Conservation (phyloP, 2,113 vertebrate genomes). For the Laticauda colubrina region DNA sequence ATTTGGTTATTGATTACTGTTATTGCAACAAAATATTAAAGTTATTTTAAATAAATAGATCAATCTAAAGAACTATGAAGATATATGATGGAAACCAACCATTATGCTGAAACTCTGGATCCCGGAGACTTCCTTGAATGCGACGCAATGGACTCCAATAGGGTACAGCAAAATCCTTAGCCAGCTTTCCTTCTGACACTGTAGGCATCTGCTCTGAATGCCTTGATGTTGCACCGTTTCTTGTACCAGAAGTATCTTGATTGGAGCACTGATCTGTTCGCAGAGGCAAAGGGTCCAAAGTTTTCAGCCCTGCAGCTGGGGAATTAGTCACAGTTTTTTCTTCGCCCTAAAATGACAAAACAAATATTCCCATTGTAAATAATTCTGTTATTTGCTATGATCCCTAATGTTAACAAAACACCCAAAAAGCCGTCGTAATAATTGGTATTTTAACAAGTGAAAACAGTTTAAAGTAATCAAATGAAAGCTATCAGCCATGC, state of each 20-base stretch:
- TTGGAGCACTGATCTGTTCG: slow-evolving; percentile 64
- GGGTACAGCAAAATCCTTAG: slow-evolving; percentile 4
- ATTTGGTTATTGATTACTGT: neutral
- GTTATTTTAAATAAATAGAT: neutral
- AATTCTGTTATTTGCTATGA: neutral
- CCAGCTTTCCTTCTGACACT: slow-evolving; percentile 24
- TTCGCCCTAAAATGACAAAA: slow-evolving; percentile 54
- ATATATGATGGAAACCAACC: slow-evolving; percentile 56
- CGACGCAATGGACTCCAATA: slow-evolving; percentile 65
- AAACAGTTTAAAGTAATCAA: neutral
- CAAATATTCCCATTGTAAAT: neutral
- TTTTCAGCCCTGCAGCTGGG: slow-evolving; percentile 76
- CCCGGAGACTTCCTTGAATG: slow-evolving; percentile 80
- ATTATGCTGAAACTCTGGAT: slow-evolving; percentile 88
- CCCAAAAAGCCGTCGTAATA: neutral
- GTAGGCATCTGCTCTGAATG: slow-evolving; percentile 36
- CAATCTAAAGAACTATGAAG: neutral
- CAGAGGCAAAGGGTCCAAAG: slow-evolving; percentile 79
- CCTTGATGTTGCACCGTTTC: slow-evolving; percentile 36
- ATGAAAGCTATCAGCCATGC: neutral
- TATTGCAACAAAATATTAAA: neutral
- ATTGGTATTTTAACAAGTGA: neutral
- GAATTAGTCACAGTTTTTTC: slow-evolving; percentile 47
- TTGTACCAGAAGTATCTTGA: slow-evolving; percentile 16
- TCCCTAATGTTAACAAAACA: neutral